Percentiles rank a stretch among this genome's conserved stretches.
Conservation (phyloP, 92 coral and sea anemone species). For the Blastomussa wellsi region DNA sequence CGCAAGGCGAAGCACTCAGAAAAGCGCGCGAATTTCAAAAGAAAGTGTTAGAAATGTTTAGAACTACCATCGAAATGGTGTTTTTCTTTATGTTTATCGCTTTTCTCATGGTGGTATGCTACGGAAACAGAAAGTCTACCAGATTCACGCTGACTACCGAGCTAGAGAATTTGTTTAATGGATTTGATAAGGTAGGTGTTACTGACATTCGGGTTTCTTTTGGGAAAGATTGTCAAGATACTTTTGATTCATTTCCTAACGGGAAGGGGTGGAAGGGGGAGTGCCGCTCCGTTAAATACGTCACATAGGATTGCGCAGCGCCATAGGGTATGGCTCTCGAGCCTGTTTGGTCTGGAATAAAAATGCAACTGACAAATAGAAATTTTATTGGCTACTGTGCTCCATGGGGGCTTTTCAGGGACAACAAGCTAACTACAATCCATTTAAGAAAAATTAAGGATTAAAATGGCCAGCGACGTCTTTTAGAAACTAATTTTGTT, state of each 20-base stretch:
- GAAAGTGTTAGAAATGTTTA: constrained; percentile 76
- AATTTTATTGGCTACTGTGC: too few relatives aligned
- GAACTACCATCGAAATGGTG: constrained; percentile 65
- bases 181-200: constrained; percentile 64
- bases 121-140: constrained; percentile 70
- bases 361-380: too few relatives aligned
- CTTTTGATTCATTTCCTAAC: neutral
- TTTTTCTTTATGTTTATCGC: constrained; percentile 69
- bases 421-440: too few relatives aligned
- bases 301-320: too few relatives aligned
- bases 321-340: too few relatives aligned
- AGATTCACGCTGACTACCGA: constrained; percentile 63
- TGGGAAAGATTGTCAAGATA: neutral
- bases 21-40: constrained; percentile 63
- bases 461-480: too few relatives aligned
- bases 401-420: too few relatives aligned
- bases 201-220: neutral
- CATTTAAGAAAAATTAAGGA: too few relatives aligned
- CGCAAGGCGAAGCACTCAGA: constrained; percentile 65
- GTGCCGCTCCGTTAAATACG: too few relatives aligned
- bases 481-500: too few relatives aligned
- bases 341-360: too few relatives aligned
- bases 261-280: too few relatives aligned
- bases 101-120: constrained; percentile 76
- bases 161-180: constrained; percentile 45